Evolutionary conservation across 2,888 invertebrate species (phyloP).

Genomic region (Meiosimyza platycephala): DNA sequence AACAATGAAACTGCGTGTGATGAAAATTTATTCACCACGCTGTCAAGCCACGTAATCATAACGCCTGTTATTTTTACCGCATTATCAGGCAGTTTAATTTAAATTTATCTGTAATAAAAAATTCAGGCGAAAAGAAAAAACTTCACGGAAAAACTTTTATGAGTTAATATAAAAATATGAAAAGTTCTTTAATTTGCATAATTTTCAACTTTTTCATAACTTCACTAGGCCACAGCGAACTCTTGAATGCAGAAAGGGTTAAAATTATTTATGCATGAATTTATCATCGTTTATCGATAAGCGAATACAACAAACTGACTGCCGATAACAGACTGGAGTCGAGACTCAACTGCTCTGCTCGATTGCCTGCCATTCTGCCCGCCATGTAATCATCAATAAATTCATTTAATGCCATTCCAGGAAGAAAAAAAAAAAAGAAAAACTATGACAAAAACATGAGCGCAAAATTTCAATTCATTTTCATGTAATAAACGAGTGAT

Average conservation of each 20-base stretch:
- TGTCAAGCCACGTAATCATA: neutral
- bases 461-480: constrained; percentile 22
- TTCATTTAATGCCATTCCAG: neutral
- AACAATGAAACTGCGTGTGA: neutral
- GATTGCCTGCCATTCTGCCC: neutral
- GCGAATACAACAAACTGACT: neutral
- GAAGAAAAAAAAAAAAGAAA: neutral
- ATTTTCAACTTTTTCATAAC: constrained; percentile 20
- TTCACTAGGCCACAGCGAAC: neutral
- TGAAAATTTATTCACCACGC: constrained; percentile 25
- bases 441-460: constrained; percentile 21
- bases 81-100: neutral
- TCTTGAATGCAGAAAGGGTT: neutral
- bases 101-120: neutral
- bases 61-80: neutral
- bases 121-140: neutral
- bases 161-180: constrained; percentile 9
- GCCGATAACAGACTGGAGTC: neutral
- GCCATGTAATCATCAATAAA: constrained; percentile 5
- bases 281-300: constrained; percentile 32
- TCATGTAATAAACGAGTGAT: neutral
- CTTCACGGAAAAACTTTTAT: neutral
- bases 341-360: neutral
- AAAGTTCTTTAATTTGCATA: constrained; percentile 31
- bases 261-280: constrained; percentile 29